Evolutionary conservation across 1,140 invertebrate species (phyloP).

Genomic region (Eubasilissa regina): DNA sequence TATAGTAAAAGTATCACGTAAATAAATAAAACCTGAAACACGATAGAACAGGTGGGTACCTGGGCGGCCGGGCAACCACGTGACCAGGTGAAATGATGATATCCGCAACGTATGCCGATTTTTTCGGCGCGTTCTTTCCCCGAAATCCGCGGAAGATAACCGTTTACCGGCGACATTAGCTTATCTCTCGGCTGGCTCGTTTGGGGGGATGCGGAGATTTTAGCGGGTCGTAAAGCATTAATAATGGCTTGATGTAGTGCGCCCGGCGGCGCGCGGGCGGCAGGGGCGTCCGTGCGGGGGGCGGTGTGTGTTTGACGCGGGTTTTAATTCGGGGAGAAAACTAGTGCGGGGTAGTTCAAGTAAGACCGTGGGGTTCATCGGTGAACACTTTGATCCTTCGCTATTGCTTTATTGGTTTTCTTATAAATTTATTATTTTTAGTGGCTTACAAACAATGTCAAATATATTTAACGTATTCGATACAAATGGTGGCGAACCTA

Average conservation of each 20-base stretch:
- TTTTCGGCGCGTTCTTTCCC: constrained; percentile 30
- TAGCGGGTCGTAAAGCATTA: constrained; percentile 56
- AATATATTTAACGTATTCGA: too few species aligned
- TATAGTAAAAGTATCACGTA: too few species aligned
- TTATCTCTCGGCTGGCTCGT: constrained; percentile 51
- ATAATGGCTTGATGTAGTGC: constrained; percentile 46
- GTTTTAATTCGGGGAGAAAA: constrained; percentile 18
- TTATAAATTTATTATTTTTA: too few species aligned
- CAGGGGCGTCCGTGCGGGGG: background rate
- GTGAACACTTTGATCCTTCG: too few species aligned
- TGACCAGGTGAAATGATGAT: background rate
- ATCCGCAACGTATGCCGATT: constrained; percentile 29
- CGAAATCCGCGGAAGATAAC: constrained; percentile 48
- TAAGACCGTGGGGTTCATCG: too few species aligned
- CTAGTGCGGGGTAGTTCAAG: background rate
- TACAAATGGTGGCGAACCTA: too few species aligned
- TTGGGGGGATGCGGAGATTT: constrained; percentile 50
- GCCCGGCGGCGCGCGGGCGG: background rate
- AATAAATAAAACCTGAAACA: too few species aligned
- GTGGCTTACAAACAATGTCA: too few species aligned
- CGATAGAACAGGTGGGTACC: too few species aligned
- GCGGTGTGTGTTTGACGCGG: constrained; percentile 2
- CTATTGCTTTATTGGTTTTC: too few species aligned
- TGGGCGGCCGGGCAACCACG: too few species aligned
- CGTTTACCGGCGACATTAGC: constrained; percentile 55